Percentiles rank a stretch among this genome's conserved stretches.
phyloP scores from a whole-genome alignment of 2,888 invertebrate species.

The Hylaea fasciaria region DNA sequence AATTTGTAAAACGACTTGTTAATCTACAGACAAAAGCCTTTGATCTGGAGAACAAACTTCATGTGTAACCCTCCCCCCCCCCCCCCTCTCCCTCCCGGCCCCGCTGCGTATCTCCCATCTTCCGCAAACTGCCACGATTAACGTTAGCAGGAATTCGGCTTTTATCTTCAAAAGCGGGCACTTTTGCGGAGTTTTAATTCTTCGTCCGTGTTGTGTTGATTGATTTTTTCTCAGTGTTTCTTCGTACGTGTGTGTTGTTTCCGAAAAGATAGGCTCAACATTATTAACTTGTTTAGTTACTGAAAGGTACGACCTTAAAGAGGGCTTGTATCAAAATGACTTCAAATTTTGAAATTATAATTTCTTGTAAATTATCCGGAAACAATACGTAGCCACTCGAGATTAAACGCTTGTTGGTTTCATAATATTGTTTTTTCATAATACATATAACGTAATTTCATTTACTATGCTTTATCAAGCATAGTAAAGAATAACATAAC shows the following conservation, averaged over 20 bases:
- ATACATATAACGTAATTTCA: too few species aligned
- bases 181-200: constrained; percentile 49
- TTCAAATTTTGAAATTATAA: too few species aligned
- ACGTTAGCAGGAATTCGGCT: constrained; percentile 53
- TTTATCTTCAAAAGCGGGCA: constrained; percentile 59
- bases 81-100: constrained; percentile 12
- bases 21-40: constrained; percentile 72
- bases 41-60: constrained; percentile 66
- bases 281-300: too few species aligned
- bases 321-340: too few species aligned
- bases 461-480: too few species aligned
- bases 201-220: constrained; percentile 23
- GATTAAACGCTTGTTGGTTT: too few species aligned
- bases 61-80: constrained; percentile 28
- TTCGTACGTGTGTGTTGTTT: background rate
- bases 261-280: too few species aligned
- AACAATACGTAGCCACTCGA: too few species aligned
- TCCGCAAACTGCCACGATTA: constrained; percentile 41
- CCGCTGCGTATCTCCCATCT: background rate
- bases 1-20: constrained; percentile 62
- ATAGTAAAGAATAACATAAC: too few species aligned
- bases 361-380: too few species aligned
- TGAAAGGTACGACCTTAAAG: too few species aligned
- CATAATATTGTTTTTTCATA: too few species aligned
- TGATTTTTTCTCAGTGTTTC: constrained; percentile 12